These are phyloP conservation scores for Globicephala melas DNA, from an alignment of 2,113 vertebrate genomes.

Conservation along the genomic window DNA sequence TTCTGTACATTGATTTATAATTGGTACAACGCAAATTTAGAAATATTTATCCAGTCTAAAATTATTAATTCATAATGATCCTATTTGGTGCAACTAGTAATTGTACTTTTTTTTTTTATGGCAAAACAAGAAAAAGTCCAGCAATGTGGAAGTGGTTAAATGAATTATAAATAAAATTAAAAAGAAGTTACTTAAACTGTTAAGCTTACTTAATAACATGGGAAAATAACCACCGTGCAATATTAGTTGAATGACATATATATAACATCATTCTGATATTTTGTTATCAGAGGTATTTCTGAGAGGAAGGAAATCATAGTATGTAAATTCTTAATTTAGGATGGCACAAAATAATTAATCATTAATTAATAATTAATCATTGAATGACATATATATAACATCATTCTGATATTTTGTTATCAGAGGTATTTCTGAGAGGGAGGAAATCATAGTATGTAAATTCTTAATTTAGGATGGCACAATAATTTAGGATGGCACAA, in stretches of 20 bases:
- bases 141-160: not conserved
- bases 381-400: not conserved
- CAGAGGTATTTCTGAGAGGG: not conserved
- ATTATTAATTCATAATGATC: not conserved
- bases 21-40: not conserved
- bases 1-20: not conserved
- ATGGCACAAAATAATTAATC: conserved; percentile 1
- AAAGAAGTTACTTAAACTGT: not conserved
- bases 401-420: not conserved
- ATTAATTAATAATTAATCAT: conserved; percentile 9
- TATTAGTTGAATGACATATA: not conserved
- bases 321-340: not conserved
- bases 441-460: not conserved
- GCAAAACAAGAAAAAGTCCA: not conserved
- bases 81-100: not conserved
- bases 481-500: too few relatives aligned
- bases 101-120: not conserved
- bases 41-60: not conserved
- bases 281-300: not conserved
- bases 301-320: not conserved
- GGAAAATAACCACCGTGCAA: not conserved
- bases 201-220: not conserved
- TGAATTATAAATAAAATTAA: not conserved
- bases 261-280: not conserved
- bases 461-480: not conserved